These are phyloP conservation scores for Sminthopsis crassicaudata DNA, from an alignment of 2,113 vertebrate species.

Conservation along the genomic window DNA sequence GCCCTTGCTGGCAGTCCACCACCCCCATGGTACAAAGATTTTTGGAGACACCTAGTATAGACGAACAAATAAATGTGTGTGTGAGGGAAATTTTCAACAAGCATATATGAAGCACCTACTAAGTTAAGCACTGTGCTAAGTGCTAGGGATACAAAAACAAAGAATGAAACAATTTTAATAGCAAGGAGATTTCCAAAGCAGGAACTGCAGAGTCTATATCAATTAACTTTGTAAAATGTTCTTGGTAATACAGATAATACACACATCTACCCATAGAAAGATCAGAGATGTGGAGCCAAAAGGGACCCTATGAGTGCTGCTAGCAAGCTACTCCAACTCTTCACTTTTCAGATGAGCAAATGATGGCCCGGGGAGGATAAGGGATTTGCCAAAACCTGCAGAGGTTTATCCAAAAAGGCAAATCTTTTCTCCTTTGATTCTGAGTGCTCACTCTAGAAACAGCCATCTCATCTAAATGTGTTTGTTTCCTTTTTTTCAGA, in stretches of 20 bases:
- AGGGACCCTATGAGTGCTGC: not conserved
- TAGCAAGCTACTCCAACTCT: not conserved
- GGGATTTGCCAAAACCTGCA: not conserved
- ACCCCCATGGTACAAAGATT: not conserved
- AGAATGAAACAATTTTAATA: not conserved
- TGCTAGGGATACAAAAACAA: not conserved
- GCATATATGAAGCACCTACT: not conserved
- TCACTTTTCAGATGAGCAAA: not conserved
- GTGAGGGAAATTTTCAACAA: not conserved
- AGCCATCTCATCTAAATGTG: not conserved
- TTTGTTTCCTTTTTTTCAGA: not conserved
- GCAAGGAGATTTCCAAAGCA: not conserved
- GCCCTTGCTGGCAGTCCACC: rapidly evolving
- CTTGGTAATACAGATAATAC: not conserved
- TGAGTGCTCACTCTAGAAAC: not conserved
- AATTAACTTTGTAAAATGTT: not conserved
- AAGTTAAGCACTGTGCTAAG: not conserved
- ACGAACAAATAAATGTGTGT: not conserved
- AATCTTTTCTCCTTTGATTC: not conserved
- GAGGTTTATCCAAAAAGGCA: not conserved
- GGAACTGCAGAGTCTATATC: not conserved
- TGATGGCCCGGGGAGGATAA: not conserved
- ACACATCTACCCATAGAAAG: not conserved
- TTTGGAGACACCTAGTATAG: not conserved
- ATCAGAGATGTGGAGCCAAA: not conserved